phyloP scores from a whole-genome alignment of 2,113 vertebrate species.

The Dermatemys mawii region DNA sequence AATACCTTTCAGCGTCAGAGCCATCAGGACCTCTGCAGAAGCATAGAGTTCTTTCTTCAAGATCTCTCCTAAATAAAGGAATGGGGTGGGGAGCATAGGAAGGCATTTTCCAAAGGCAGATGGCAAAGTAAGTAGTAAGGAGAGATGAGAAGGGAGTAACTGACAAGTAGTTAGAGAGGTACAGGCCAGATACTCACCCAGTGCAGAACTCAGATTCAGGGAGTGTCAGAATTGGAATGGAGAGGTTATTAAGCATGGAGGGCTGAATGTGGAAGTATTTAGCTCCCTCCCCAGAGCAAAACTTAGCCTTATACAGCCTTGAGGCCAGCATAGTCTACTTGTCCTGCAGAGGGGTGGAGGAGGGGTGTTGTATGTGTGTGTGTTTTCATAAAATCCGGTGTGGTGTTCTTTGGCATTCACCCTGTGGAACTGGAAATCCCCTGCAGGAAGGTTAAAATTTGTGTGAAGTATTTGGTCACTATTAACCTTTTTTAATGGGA shows the following conservation, averaged over 20 bases:
- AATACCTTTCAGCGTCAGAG: neutral
- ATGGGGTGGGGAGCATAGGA: neutral
- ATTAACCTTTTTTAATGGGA: too few relatives aligned
- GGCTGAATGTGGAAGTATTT: neutral
- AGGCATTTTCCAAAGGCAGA: neutral
- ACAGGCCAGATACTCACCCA: neutral
- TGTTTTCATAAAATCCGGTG: neutral
- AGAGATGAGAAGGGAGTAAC: neutral
- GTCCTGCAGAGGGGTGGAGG: too few relatives aligned
- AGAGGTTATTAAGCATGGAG: neutral
- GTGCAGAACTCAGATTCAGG: rapidly evolving
- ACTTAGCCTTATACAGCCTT: too few relatives aligned
- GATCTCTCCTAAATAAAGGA: neutral
- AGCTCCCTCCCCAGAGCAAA: too few relatives aligned
- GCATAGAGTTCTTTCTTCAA: neutral
- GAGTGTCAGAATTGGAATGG: neutral
- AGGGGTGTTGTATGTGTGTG: too few relatives aligned
- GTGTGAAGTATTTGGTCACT: too few relatives aligned
- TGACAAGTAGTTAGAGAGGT: rapidly evolving
- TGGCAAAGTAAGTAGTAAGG: neutral
- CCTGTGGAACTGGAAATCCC: neutral
- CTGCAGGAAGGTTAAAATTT: neutral
- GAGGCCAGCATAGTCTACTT: too few relatives aligned
- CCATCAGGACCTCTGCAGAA: neutral
- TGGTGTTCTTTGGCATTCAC: neutral